These are phyloP conservation scores for Branchinecta lindahli DNA, from an alignment of 1,140 invertebrate genomes.

Conservation along the genomic window DNA sequence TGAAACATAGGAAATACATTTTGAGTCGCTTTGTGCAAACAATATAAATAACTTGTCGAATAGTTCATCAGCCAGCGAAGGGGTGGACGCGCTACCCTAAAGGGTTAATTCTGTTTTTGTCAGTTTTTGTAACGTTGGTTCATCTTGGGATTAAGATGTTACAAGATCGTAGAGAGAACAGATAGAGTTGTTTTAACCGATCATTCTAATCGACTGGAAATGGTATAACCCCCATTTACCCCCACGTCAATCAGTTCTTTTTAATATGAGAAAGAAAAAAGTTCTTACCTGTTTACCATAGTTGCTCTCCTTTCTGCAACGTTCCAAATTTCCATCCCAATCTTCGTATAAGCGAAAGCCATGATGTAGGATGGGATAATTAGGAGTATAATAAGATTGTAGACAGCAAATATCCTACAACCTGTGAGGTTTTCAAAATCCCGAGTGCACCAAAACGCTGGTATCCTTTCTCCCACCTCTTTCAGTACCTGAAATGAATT, in stretches of 20 bases:
- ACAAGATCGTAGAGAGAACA: too few species aligned
- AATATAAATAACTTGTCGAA: neutral
- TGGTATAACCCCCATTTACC: too few species aligned
- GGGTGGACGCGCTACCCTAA: too few species aligned
- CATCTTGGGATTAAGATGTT: too few species aligned
- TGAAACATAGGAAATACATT: too few species aligned
- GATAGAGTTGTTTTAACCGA: too few species aligned
- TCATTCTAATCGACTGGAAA: too few species aligned
- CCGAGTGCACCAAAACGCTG: constrained; percentile 45
- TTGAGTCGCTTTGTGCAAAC: neutral
- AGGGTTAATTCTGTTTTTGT: too few species aligned
- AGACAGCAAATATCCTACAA: constrained; percentile 45
- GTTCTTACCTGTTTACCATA: constrained; percentile 38
- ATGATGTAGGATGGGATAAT: constrained; percentile 45
- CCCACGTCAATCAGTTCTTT: too few species aligned
- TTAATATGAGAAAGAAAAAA: too few species aligned
- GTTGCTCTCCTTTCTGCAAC: constrained; percentile 39
- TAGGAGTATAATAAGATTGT: constrained; percentile 47
- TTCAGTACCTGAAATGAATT: constrained; percentile 36
- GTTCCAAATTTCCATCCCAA: constrained; percentile 48
- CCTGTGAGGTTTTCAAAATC: constrained; percentile 35
- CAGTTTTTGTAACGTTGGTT: too few species aligned
- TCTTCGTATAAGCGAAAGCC: constrained; percentile 45
- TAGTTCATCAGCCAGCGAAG: neutral
- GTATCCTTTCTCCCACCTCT: constrained; percentile 35